Evolutionary conservation across 2,113 vertebrate species (phyloP).

Genomic region (Solenodon paradoxus): DNA sequence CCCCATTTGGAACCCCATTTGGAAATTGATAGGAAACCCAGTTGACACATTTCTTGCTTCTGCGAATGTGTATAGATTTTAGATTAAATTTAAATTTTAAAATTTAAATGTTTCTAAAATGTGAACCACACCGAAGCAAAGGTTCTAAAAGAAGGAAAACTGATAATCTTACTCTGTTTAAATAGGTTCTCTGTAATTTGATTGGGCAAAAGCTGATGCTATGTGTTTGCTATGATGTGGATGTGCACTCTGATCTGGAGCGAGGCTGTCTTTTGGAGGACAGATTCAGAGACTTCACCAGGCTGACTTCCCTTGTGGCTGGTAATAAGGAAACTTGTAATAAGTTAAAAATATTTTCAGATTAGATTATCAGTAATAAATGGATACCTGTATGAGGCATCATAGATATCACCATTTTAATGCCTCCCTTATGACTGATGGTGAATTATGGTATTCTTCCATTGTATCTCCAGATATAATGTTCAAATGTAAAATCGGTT

Average conservation of each 20-base stretch:
- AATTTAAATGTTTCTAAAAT: conserved; percentile 39
- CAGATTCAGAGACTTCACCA: rapidly evolving
- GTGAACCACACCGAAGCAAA: not conserved
- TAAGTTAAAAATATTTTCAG: not conserved
- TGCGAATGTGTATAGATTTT: not conserved
- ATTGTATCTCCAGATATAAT: not conserved
- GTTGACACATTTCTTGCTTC: not conserved
- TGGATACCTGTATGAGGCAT: not conserved
- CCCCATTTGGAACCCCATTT: not conserved
- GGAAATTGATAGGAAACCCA: not conserved
- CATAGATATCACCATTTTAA: not conserved
- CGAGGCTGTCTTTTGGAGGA: not conserved
- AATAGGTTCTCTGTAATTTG: not conserved
- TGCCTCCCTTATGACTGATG: not conserved
- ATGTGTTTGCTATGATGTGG: too few species aligned
- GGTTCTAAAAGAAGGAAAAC: not conserved
- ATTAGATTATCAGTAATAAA: not conserved
- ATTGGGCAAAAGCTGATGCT: not conserved
- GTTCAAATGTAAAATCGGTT: not conserved
- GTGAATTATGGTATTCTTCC: not conserved
- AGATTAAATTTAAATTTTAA: not conserved
- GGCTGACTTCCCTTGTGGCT: not conserved
- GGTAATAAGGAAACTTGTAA: not conserved
- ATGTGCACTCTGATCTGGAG: not conserved
- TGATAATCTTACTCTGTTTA: not conserved